phyloP scores from a whole-genome alignment of 2,888 invertebrate genomes.

The Crocallis elinguaria region DNA sequence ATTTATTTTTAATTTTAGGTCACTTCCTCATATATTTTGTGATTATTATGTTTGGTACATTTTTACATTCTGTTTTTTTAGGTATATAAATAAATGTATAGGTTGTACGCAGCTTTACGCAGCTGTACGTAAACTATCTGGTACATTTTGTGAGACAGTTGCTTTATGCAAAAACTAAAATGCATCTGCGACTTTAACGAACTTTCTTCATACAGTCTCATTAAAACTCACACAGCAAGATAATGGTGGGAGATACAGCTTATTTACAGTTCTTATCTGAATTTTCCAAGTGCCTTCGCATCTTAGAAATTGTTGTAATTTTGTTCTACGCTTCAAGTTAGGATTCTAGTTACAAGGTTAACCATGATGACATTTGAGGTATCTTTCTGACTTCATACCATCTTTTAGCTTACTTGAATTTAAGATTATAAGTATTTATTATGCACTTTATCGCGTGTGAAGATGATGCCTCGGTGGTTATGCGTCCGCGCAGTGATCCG shows the following conservation, averaged over 20 bases:
- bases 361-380: not conserved
- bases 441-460: no score
- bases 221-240: slow-evolving; percentile 8
- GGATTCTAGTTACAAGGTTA: slow-evolving; percentile 2
- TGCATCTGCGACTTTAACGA: not conserved
- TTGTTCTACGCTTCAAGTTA: not conserved
- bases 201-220: slow-evolving; percentile 14
- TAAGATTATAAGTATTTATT: not conserved
- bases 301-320: slow-evolving; percentile 4
- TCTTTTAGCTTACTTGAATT: not conserved
- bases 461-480: no score
- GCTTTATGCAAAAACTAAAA: not conserved
- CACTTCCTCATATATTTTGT: no score
- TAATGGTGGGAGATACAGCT: slow-evolving; percentile 19
- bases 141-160: no score
- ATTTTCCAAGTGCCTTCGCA: slow-evolving; percentile 30
- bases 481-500: no score
- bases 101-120: no score
- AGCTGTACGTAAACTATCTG: no score
- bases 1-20: no score
- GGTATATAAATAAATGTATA: not conserved
- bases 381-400: not conserved
- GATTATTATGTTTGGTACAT: no score
- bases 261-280: slow-evolving; percentile 32
- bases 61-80: no score